Conservation (phyloP, 2,888 invertebrate genomes). For the Spicauda simplicius region DNA sequence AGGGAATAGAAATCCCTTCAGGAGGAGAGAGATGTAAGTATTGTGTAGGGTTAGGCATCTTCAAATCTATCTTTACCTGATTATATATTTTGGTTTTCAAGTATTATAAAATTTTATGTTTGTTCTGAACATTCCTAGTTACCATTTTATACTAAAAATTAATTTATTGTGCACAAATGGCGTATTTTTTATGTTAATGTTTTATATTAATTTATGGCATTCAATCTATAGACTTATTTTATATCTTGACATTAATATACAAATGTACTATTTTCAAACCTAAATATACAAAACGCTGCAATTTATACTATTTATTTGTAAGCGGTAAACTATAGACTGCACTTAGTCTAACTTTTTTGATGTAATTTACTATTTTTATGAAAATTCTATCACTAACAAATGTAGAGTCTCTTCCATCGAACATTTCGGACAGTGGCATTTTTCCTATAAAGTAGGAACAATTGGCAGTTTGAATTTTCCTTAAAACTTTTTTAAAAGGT, state of each 20-base stretch:
- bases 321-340: constrained; percentile 42
- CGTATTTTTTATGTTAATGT: background rate
- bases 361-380: constrained; percentile 55
- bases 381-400: constrained; percentile 33
- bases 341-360: constrained; percentile 58
- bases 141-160: background rate
- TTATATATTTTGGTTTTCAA: background rate
- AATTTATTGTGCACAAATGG: background rate
- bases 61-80: background rate
- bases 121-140: background rate
- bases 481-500: background rate
- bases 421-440: constrained; percentile 7
- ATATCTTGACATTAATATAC: constrained; percentile 13
- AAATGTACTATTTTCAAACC: constrained; percentile 11
- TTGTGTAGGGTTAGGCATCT: background rate
- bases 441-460: background rate
- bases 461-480: background rate
- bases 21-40: background rate
- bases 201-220: background rate
- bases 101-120: background rate
- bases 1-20: background rate
- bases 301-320: constrained; percentile 38
- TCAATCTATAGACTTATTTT: background rate
- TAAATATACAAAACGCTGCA: constrained; percentile 12
- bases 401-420: background rate